Evolutionary conservation across 2,888 invertebrate species (phyloP).

Genomic region (Cosmorhoe ocellata): DNA sequence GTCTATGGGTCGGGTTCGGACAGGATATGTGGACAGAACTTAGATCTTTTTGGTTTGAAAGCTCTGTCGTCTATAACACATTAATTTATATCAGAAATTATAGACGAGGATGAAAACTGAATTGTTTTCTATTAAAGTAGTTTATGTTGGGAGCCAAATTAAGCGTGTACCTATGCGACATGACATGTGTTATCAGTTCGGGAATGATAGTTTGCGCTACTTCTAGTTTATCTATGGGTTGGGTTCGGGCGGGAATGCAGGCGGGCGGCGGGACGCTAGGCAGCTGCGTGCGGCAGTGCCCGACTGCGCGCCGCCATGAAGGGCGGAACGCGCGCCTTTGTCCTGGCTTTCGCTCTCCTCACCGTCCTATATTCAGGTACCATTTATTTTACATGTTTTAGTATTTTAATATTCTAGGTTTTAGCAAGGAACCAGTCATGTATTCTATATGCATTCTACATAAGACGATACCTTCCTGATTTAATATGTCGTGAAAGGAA

Average conservation of each 20-base stretch:
- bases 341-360: conserved; percentile 62
- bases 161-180: no score
- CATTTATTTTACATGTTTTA: conserved; percentile 15
- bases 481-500: no score
- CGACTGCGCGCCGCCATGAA: conserved; percentile 69
- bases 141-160: no score
- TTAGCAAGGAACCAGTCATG: background rate
- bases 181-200: background rate
- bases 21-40: no score
- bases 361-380: conserved; percentile 76
- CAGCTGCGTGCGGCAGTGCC: conserved; percentile 65
- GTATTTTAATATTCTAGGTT: background rate
- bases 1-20: no score
- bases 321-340: conserved; percentile 69
- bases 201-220: conserved; percentile 2
- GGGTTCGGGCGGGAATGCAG: conserved; percentile 38
- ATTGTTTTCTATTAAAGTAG: no score
- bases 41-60: no score
- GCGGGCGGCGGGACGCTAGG: conserved; percentile 37
- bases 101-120: no score
- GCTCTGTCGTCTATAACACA: no score
- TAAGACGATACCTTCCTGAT: no score
- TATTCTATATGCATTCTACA: no score
- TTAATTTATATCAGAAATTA: no score
- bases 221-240: conserved; percentile 21